Evolutionary conservation across 1,140 invertebrate genomes (phyloP), one percentile per base, ranked within the genome.

Genomic region (Drosophila lowei): DNA sequence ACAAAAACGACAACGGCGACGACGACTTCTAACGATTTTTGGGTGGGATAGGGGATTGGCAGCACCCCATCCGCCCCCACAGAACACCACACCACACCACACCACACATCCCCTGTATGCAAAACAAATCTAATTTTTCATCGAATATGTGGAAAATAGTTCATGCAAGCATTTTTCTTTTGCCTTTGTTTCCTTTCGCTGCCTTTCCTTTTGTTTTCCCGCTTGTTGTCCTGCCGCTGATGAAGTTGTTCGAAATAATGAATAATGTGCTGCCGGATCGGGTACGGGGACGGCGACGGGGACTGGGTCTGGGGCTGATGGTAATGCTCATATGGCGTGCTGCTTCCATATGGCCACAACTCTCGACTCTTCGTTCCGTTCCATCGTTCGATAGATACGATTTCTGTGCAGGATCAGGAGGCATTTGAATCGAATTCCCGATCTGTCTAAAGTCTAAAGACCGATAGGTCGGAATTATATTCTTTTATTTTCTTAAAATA

Each of bases 101-200:
- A 34, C 25, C 11, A 5, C 34, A 38, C 34, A 38, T n/a, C 52
- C 57, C 34, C 34, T 63, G 59, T 85, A 85, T 85, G 80, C 81
- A 85, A 85, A 85, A 79, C 80, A 83, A 70, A 78, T 86, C 75
- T 77, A 85, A 86, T 85, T 77, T 85, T 85, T 85, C 77, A 85
- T 85, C 80, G 83, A 85, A 86, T 81, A 53, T 85, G 77, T 70
- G 30, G 58, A 61, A 65, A 23, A 50, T 61, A 66, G 55, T 60
- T 52, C 47, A 43, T 58, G 62, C 43, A 58, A 44, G 58, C 62
- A 60, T 74, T 44, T 34, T 34, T 49, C 15, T 18, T 23, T 11
- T 34, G 28, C 28, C 28, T 15, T 41, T 16, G 9, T 4, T 38
- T 38, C 11, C 34, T 50, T 59, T 28, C 16, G 15, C 49, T 25